Percentiles rank a stretch among this genome's conserved stretches.
Conservation (phyloP, 2,797 vertebrate genomes). For the Spinus pinus region DNA sequence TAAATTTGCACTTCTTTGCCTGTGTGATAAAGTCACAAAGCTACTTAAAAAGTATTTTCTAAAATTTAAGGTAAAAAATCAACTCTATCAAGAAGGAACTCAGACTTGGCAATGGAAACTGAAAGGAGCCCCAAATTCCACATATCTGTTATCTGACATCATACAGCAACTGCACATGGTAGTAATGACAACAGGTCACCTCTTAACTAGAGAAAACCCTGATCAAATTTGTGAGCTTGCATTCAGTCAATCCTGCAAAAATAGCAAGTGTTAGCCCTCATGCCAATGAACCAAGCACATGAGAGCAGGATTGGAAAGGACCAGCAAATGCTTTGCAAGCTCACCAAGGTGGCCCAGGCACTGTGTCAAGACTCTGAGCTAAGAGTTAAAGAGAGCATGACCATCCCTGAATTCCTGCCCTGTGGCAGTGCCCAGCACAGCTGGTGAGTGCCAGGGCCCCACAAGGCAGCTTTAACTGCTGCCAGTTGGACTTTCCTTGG, state of each 20-base stretch:
- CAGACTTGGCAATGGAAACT: background rate
- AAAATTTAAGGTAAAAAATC: background rate
- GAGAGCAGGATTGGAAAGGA: background rate
- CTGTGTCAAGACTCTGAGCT: background rate
- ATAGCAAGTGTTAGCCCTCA: background rate
- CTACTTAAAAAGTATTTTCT: background rate
- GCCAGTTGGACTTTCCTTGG: background rate
- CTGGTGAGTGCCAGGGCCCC: background rate
- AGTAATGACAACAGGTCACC: background rate
- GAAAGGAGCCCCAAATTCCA: background rate
- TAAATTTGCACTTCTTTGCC: background rate
- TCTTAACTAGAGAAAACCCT: background rate
- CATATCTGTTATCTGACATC: background rate
- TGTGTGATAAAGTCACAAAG: background rate
- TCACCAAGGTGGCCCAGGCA: background rate
- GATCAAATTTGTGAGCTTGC: background rate
- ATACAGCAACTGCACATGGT: background rate
- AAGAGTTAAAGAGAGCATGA: background rate
- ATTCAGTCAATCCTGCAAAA: background rate
- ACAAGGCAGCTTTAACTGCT: background rate
- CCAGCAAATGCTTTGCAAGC: background rate
- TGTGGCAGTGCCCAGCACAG: background rate
- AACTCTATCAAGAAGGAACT: background rate
- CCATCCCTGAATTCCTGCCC: background rate
- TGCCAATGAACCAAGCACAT: background rate